Percentiles rank a stretch among this genome's conserved stretches.
phyloP scores from a whole-genome alignment of 2,888 invertebrate genomes.

The Notodonta ziczac region DNA sequence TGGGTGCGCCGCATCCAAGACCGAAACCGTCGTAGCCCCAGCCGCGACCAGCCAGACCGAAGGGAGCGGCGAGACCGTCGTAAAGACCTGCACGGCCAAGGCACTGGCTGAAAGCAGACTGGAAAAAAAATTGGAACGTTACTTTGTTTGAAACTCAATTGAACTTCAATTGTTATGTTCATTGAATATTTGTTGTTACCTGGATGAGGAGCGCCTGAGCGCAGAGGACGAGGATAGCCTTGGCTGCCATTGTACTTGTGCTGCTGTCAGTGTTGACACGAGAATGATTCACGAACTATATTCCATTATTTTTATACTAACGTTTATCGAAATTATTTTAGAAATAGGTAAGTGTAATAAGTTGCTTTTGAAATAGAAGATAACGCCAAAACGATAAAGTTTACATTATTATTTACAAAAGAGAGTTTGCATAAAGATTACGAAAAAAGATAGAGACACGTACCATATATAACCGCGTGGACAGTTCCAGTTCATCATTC shows the following conservation, averaged over 20 bases:
- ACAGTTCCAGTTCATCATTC: neutral
- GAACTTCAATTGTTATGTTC: too few relatives aligned
- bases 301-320: too few relatives aligned
- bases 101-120: constrained; percentile 17
- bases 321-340: too few relatives aligned
- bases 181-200: neutral
- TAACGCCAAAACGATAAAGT: neutral
- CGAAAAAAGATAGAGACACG: neutral
- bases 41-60: constrained; percentile 6
- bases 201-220: constrained; percentile 37
- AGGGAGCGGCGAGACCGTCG: constrained; percentile 11
- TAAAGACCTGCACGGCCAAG: constrained; percentile 6
- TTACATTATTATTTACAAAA: neutral
- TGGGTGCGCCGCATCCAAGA: neutral
- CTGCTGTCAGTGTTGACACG: neutral
- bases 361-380: too few relatives aligned
- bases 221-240: constrained; percentile 29
- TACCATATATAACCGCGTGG: neutral
- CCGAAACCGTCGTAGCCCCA: constrained; percentile 12
- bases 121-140: neutral
- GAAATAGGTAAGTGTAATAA: too few relatives aligned
- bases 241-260: constrained; percentile 30
- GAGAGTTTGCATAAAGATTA: neutral
- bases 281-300: too few relatives aligned
- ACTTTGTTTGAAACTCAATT: constrained; percentile 3